A percentile compares a stretch with the other conserved stretches of the same genome.
Conservation (phyloP, 2,113 vertebrate species). For the Phainopepla nitens region DNA sequence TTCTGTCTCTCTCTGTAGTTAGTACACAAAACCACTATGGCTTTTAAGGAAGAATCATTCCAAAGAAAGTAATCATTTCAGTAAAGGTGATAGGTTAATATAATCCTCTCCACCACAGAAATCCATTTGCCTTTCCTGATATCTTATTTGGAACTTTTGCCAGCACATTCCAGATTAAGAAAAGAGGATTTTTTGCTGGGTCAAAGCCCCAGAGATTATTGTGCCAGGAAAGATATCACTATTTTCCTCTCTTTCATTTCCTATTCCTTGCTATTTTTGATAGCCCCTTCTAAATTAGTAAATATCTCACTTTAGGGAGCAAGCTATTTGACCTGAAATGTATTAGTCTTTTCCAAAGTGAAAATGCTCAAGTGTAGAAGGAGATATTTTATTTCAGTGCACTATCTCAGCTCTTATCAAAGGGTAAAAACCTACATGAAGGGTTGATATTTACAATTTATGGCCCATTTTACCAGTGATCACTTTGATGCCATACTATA, state of each 20-base stretch:
- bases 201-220: conserved; percentile 1
- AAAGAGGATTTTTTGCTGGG: conserved; percentile 14
- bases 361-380: background rate
- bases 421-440: background rate
- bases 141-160: background rate
- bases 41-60: background rate
- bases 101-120: background rate
- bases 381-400: background rate
- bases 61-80: background rate
- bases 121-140: background rate
- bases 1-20: background rate
- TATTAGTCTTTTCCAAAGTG: background rate
- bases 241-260: background rate
- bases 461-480: background rate
- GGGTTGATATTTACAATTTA: conserved; percentile 19
- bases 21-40: background rate
- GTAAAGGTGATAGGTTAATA: background rate
- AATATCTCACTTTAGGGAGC: conserved; percentile 22
- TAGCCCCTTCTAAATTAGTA: conserved; percentile 23
- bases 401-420: background rate
- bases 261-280: conserved; percentile 2
- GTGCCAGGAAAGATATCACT: background rate
- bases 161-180: background rate
- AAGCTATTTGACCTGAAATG: background rate
- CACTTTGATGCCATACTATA: background rate